Evolutionary conservation across 2,888 invertebrate species (phyloP).

Genomic region (Glyphotaelius pellucidus): DNA sequence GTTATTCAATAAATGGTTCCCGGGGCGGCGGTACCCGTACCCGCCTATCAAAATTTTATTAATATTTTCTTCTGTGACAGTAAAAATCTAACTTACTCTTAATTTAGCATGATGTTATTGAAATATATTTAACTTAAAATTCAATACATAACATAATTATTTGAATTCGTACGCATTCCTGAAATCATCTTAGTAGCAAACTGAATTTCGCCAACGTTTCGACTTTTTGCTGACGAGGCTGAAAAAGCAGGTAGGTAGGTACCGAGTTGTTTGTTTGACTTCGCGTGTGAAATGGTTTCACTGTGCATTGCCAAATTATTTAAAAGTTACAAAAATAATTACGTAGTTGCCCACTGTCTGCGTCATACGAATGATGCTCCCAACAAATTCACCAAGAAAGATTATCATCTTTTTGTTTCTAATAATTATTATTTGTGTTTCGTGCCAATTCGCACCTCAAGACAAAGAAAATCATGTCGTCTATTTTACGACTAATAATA

Average conservation of each 20-base stretch:
- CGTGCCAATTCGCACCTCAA: background rate
- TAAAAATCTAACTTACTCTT: no score
- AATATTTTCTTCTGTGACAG: no score
- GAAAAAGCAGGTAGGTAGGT: background rate
- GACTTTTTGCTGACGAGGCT: background rate
- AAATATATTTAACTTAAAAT: background rate
- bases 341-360: background rate
- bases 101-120: no score
- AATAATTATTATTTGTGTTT: background rate
- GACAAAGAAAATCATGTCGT: background rate
- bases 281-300: background rate
- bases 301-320: background rate
- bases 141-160: background rate
- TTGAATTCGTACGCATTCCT: background rate
- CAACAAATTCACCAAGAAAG: background rate
- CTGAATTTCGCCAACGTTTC: background rate
- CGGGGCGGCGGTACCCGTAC: no score
- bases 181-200: background rate
- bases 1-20: no score
- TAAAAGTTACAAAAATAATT: slow-evolving; percentile 2
- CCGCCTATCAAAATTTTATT: no score
- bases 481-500: no score
- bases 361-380: background rate
- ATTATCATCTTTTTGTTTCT: background rate
- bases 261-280: background rate